Evolutionary conservation across 2,797 vertebrate genomes (phyloP).

Genomic region (Columba guinea): DNA sequence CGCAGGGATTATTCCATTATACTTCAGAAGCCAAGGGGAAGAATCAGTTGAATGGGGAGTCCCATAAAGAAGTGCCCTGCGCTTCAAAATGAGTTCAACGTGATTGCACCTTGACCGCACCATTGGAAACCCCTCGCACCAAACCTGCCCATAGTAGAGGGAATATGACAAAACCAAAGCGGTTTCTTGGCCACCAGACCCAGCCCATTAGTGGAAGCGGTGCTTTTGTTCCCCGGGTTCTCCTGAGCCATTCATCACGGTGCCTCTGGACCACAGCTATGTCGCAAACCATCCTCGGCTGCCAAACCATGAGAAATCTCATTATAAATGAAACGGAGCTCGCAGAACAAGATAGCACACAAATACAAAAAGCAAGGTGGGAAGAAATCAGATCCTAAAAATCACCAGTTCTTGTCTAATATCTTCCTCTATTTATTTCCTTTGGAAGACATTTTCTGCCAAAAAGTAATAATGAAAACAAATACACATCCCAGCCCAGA

Average conservation of each 20-base stretch:
- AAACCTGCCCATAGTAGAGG: neutral
- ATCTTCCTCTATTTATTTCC: neutral
- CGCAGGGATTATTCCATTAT: neutral
- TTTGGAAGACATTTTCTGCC: neutral
- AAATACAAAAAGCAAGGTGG: neutral
- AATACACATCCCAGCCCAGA: neutral
- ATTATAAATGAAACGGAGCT: neutral
- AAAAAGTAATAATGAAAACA: neutral
- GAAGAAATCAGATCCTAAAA: neutral
- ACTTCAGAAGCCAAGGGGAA: neutral
- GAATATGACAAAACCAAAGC: fast-evolving
- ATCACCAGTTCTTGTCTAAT: neutral
- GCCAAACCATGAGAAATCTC: neutral
- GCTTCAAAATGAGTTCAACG: neutral
- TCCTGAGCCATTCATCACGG: neutral
- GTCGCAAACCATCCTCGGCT: neutral
- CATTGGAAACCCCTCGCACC: fast-evolving
- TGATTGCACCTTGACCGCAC: no score
- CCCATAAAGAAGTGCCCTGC: neutral
- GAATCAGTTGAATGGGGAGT: neutral
- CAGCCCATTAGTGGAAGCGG: neutral
- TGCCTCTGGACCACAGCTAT: neutral
- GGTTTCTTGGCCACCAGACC: neutral
- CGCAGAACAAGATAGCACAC: neutral
- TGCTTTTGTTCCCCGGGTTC: neutral